Base-by-base conservation (phyloP, 1,140 invertebrate genomes). In the Cataglyphis hispanica region DNA sequence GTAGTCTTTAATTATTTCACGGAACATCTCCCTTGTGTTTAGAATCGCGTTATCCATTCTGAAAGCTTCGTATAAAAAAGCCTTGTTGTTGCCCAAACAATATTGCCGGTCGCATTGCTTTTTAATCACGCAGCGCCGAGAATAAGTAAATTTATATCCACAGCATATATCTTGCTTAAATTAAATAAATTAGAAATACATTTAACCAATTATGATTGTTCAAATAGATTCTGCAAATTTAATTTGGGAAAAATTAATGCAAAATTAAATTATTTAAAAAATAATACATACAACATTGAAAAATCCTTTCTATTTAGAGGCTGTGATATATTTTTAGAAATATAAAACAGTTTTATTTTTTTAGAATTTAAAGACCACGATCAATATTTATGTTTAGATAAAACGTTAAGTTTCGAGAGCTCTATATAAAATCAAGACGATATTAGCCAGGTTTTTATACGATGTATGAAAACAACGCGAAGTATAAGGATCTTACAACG, bases 1-100 rank as follows among this genome's bases (percentile, higher is more conserved):
- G n/a, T 25, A 77, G 31, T 37, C 22, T 66, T 66, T 27, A 58
- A 70, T 80, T 80, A 56, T 22, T 66, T 60, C 10, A 27, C n/a
- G 46, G 10, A 11, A 53, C 10, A 8, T 25, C 1, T 46, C 16
- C 34, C 7, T 66, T 22, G 7, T 31, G 2, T 31, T 2, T 22
- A 46, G 13, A 34, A 37, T 37, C 19, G 50, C n/a, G 6, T 37
- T 3, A 1, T 58, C 31, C 22, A 37, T 53, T 37, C 10, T 37
- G 2, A 74, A 56, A 58, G 19, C 19, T 72, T 22, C 27, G 19
- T 50, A 10, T 16, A 53, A 72, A 53, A 72, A 13, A 34, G n/a
- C 46, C 3, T 72, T 13, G 4, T 22, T 25, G 11, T 27, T 34
- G 27, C 4, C 25, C 27, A 19, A 19, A 16, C 31, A 8, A 0